Evolutionary conservation across 92 coral and sea anemone species (phyloP).

Genomic region (Plumapathes pennacea): DNA sequence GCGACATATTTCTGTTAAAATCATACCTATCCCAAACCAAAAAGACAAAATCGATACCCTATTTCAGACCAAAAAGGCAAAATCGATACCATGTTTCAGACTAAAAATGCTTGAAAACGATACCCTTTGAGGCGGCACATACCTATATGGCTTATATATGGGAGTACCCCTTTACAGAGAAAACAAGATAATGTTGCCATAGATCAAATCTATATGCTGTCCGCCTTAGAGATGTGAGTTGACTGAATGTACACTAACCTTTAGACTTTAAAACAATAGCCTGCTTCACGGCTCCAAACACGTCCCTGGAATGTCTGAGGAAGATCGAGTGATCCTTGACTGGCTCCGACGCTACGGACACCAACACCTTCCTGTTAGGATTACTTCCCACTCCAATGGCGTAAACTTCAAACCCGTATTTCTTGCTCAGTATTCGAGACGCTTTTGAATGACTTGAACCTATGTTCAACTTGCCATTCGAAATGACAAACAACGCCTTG

Average conservation of each 20-base stretch:
- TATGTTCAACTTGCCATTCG: slow-evolving; percentile 52
- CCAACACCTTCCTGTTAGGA: slow-evolving; percentile 36
- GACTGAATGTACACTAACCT: slow-evolving; percentile 39
- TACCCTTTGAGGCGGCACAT: too few relatives aligned
- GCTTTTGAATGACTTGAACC: slow-evolving; percentile 65
- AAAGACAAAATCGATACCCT: too few relatives aligned
- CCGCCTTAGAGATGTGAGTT: too few relatives aligned
- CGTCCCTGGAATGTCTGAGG: slow-evolving; percentile 53
- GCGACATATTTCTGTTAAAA: too few relatives aligned
- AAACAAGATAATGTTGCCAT: too few relatives aligned
- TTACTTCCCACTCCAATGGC: slow-evolving; percentile 63
- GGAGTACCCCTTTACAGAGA: too few relatives aligned
- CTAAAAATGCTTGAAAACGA: too few relatives aligned
- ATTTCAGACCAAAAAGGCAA: too few relatives aligned
- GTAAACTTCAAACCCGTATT: slow-evolving; percentile 49
- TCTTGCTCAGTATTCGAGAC: slow-evolving; percentile 38
- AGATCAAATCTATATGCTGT: too few relatives aligned
- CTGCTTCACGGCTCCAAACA: slow-evolving; percentile 57
- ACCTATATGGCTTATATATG: too few relatives aligned
- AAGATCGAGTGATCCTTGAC: slow-evolving; percentile 50
- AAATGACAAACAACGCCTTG: slow-evolving; percentile 60
- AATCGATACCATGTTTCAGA: too few relatives aligned
- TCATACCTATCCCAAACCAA: too few relatives aligned
- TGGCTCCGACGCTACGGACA: slow-evolving; percentile 58
- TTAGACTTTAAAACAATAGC: slow-evolving; percentile 25